Conservation (phyloP, 2,888 invertebrate genomes). For the Zygothrica quintamaculata region DNA sequence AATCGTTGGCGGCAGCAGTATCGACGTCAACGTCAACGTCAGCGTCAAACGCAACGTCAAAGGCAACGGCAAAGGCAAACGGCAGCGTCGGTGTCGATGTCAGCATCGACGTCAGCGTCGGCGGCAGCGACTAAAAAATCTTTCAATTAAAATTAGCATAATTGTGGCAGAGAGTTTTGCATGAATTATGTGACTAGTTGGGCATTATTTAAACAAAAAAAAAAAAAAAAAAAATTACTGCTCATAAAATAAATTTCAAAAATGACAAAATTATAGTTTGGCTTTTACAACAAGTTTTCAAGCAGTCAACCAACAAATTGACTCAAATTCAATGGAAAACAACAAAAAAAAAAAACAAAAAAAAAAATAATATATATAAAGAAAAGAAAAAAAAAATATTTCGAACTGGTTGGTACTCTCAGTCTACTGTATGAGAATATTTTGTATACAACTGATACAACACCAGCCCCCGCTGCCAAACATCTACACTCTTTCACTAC, state of each 20-base stretch:
- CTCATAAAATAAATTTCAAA: slow-evolving; percentile 78
- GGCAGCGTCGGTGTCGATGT: background rate
- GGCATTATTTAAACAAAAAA: slow-evolving; percentile 68
- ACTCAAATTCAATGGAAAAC: slow-evolving; percentile 58
- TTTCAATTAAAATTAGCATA: slow-evolving; percentile 80
- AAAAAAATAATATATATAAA: background rate
- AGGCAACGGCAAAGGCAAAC: slow-evolving; percentile 12
- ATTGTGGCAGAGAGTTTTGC: slow-evolving; percentile 74
- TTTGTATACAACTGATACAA: slow-evolving; percentile 17
- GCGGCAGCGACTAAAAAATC: slow-evolving; percentile 54
- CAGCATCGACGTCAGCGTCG: slow-evolving; percentile 25
- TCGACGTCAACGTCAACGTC: background rate
- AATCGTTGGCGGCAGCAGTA: slow-evolving; percentile 40
- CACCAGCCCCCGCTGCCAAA: slow-evolving; percentile 4
- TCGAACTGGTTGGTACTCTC: slow-evolving; percentile 55
- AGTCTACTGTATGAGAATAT: slow-evolving; percentile 24
- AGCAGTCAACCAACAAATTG: slow-evolving; percentile 27
- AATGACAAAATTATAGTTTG: slow-evolving; percentile 79
- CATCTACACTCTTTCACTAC: too few species aligned
- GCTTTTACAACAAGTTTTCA: slow-evolving; percentile 64
- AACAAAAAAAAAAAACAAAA: slow-evolving; percentile 2
- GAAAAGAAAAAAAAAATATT: too few species aligned
- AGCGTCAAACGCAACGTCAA: background rate
- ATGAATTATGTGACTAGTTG: slow-evolving; percentile 79
- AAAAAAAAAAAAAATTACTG: slow-evolving; percentile 60